phyloP scores from a whole-genome alignment of 2,797 vertebrate species.

The Xyrichtys novacula region DNA sequence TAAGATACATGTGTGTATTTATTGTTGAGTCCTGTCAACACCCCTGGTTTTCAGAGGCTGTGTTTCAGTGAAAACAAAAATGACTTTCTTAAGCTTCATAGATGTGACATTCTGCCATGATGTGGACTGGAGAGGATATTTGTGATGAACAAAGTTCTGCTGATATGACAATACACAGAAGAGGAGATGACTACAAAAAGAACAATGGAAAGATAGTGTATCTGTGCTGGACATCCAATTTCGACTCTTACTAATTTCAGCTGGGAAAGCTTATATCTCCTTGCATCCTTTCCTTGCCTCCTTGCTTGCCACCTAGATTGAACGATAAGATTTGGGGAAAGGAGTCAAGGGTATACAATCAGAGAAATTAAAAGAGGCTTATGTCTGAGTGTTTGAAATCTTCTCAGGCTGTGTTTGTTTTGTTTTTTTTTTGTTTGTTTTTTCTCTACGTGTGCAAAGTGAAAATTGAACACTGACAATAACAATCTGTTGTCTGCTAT shows the following conservation, averaged over 20 bases:
- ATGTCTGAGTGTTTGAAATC: constrained; percentile 6
- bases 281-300: background rate
- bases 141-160: no score
- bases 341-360: background rate
- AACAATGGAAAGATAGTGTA: no score
- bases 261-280: background rate
- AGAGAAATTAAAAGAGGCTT: background rate
- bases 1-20: background rate
- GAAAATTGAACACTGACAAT: constrained; percentile 27
- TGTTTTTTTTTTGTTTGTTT: constrained; percentile 22
- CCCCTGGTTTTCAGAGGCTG: no score
- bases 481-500: constrained; percentile 11
- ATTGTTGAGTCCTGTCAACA: no score
- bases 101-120: no score
- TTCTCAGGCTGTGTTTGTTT: constrained; percentile 1
- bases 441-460: constrained; percentile 20
- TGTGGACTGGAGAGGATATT: no score
- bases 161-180: no score
- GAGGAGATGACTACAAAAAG: no score
- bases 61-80: no score
- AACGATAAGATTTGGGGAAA: background rate
- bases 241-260: no score
- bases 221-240: no score
- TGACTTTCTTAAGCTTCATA: no score
- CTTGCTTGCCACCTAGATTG: background rate